These are phyloP conservation scores for Prinia subflava DNA, from an alignment of 2,113 vertebrate species.

Conservation along the genomic window DNA sequence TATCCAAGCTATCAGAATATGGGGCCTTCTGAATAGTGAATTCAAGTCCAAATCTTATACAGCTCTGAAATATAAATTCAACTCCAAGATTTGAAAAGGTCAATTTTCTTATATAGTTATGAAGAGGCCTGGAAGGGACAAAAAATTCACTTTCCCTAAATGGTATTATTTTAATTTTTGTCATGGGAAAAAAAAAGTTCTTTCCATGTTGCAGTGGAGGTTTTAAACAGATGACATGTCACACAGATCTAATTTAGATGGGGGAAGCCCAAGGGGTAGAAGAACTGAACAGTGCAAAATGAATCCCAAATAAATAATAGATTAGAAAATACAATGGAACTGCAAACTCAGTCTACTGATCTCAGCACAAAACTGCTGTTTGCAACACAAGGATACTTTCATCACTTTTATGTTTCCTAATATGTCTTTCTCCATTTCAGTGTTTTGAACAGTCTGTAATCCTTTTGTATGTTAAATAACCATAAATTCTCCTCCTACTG, in stretches of 20 bases:
- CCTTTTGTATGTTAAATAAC: neutral
- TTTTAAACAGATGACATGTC: conserved; percentile 23
- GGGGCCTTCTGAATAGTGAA: neutral
- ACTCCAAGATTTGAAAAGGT: neutral
- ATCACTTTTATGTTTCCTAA: conserved; percentile 5
- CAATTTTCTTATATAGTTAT: neutral
- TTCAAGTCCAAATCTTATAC: neutral
- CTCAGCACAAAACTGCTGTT: conserved; percentile 2
- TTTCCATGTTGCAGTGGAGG: neutral
- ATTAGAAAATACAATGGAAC: conserved; percentile 48
- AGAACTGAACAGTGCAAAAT: conserved; percentile 30
- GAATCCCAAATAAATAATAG: conserved; percentile 53
- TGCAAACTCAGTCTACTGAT: conserved; percentile 17
- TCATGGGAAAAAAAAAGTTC: neutral
- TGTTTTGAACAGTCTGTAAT: neutral
- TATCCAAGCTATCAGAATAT: neutral
- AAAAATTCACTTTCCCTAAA: conserved; percentile 30
- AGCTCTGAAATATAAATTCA: neutral
- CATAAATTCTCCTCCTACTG: neutral
- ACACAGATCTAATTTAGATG: conserved; percentile 34
- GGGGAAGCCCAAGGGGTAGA: conserved; percentile 37
- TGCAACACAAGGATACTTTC: neutral
- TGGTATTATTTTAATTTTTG: conserved; percentile 38
- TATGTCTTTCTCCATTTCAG: neutral
- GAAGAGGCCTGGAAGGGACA: neutral